Conservation (phyloP, 30 jellyfish, hydroid and myxozoan genomes). For the Pelagia noctiluca region DNA sequence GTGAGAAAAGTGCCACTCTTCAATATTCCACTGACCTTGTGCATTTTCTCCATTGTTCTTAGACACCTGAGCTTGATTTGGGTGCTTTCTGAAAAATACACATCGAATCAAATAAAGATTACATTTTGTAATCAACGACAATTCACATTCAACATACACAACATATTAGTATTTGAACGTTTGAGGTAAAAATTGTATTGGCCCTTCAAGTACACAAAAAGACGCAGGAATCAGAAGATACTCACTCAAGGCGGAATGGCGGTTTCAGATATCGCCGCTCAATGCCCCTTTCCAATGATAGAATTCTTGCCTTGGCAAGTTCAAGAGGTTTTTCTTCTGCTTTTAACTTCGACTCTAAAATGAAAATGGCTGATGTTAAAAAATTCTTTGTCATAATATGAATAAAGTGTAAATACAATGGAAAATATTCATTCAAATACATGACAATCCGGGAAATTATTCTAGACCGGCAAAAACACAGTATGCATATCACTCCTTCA, state of each 20-base stretch:
- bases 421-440: no score
- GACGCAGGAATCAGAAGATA: background rate
- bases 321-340: constrained; percentile 77
- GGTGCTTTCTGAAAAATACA: constrained; percentile 52
- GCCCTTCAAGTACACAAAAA: no score
- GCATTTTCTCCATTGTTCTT: constrained; percentile 64
- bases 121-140: background rate
- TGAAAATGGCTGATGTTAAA: no score
- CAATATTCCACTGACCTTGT: constrained; percentile 38
- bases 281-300: constrained; percentile 85
- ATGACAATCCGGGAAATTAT: no score
- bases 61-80: constrained; percentile 69
- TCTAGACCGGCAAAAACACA: no score
- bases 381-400: no score
- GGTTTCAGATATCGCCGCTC: constrained; percentile 92
- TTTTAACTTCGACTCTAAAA: constrained; percentile 50
- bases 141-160: no score
- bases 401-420: no score
- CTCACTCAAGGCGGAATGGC: constrained; percentile 94
- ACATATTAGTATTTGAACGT: no score
- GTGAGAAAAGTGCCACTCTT: background rate
- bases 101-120: background rate
- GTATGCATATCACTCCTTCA: no score
- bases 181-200: no score
- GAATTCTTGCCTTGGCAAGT: constrained; percentile 77